These are phyloP conservation scores for Microcebus jonahi DNA, from an alignment of 2,113 vertebrate species.

Conservation along the genomic window DNA sequence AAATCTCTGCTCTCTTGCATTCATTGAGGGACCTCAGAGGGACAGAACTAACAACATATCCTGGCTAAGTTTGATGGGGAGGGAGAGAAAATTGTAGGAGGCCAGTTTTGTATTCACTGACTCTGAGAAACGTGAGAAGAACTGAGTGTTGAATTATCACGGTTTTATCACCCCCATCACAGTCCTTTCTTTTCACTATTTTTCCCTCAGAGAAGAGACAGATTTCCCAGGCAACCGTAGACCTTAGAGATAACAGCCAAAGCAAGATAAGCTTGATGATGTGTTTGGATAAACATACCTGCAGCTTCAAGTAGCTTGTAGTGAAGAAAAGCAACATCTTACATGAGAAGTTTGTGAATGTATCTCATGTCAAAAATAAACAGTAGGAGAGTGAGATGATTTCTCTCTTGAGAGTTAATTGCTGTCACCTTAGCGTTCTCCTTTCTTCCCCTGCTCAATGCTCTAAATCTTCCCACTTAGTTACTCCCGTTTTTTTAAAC, in stretches of 20 bases:
- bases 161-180: background rate
- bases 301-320: background rate
- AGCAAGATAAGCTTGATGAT: background rate
- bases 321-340: background rate
- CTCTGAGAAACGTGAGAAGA: background rate
- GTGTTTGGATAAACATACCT: fast-evolving
- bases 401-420: constrained; percentile 3
- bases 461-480: constrained; percentile 60
- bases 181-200: background rate
- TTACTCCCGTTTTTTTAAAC: constrained; percentile 57
- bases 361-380: constrained; percentile 50
- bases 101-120: background rate
- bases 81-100: constrained; percentile 39
- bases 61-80: background rate
- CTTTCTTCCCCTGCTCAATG: constrained; percentile 25
- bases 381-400: constrained; percentile 47
- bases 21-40: constrained; percentile 18
- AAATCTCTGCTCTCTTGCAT: background rate
- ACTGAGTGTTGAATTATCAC: background rate
- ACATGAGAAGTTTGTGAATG: background rate
- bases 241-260: background rate
- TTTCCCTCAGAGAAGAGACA: background rate
- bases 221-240: background rate
- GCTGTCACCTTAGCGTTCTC: constrained; percentile 45
- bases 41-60: background rate